Evolutionary conservation across 2,888 invertebrate genomes (phyloP), one percentile per base, ranked within the genome.

Genomic region (Erebia aethiops): DNA sequence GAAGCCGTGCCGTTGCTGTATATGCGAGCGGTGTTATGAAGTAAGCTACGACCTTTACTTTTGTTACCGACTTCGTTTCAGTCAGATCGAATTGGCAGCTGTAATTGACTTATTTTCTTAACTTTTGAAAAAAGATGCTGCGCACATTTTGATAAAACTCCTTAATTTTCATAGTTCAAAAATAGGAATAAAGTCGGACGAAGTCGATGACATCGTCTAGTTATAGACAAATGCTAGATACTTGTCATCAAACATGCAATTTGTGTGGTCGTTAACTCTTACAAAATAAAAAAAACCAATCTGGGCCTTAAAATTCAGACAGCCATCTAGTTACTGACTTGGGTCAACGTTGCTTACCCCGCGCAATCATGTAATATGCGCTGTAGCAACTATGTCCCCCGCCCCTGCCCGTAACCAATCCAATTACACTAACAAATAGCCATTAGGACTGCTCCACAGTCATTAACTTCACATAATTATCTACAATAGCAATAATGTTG

Each of bases 391-490:
- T 14, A 51, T 14, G n/a, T n/a, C 51, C n/a, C 14, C 7, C 8
- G n/a, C 41, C 41, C 35, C n/a, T 10, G 7, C 5, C 35, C 5
- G 35, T 52, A 64, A 35, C 35, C 35, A 52, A 64, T 64, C 41
- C 35, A 64, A 64, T 64, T 64, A 64, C 52, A 16, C 13, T 18
- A 64, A 64, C 41, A 64, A 11, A 54, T 41, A 54, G 26, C 62
- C 14, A 63, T 49, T 51, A 63, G 18, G 62, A 16, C 54, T 10
- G 54, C 41, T 41, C 26, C 35, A 63, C 51, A 51, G 63, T 70
- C 70, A 72, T 69, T 63, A 69, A 69, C 4, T 70, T 43, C 52
- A 51, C 56, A 64, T 64, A 67, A 57, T 73, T 73, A 73, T 71
- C 58, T 69, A 10, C 41, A 62, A 51, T 52, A 58, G 46, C 69